Percentiles rank a stretch among this genome's conserved stretches.
Conservation (phyloP, 2,797 vertebrate species). For the Hemibagrus guttatus region DNA sequence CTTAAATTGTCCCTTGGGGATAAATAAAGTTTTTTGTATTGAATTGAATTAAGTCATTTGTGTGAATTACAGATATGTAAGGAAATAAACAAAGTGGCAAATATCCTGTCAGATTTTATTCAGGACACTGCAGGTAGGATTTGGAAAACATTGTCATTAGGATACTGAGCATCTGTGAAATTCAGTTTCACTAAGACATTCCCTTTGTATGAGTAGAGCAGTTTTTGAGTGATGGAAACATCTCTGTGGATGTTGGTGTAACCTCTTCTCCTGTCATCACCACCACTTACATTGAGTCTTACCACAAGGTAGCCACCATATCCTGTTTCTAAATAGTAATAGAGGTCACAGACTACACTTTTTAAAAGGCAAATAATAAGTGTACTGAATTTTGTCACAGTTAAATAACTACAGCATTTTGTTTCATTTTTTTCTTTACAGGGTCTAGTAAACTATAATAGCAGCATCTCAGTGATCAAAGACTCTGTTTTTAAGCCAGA, state of each 20-base stretch:
- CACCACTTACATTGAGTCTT: slow-evolving; percentile 82
- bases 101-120: slow-evolving; percentile 81
- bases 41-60: neutral
- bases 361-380: neutral
- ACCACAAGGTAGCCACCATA: slow-evolving; percentile 80
- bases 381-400: neutral
- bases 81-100: slow-evolving; percentile 83
- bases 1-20: too few relatives aligned
- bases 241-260: slow-evolving; percentile 78
- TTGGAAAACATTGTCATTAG: neutral
- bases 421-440: slow-evolving; percentile 42
- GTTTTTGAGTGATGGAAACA: slow-evolving; percentile 78
- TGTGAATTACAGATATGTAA: slow-evolving; percentile 80
- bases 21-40: too few relatives aligned
- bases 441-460: slow-evolving; percentile 79
- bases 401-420: neutral
- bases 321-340: neutral
- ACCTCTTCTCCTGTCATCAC: slow-evolving; percentile 76
- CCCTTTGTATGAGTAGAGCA: slow-evolving; percentile 67
- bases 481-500: slow-evolving; percentile 75
- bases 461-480: slow-evolving; percentile 60
- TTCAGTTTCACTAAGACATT: neutral
- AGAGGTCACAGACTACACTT: neutral
- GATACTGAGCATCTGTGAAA: neutral
- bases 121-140: slow-evolving; percentile 79